Conservation (phyloP, 2,113 vertebrate genomes). For the Romanogobio albipinnatus region DNA sequence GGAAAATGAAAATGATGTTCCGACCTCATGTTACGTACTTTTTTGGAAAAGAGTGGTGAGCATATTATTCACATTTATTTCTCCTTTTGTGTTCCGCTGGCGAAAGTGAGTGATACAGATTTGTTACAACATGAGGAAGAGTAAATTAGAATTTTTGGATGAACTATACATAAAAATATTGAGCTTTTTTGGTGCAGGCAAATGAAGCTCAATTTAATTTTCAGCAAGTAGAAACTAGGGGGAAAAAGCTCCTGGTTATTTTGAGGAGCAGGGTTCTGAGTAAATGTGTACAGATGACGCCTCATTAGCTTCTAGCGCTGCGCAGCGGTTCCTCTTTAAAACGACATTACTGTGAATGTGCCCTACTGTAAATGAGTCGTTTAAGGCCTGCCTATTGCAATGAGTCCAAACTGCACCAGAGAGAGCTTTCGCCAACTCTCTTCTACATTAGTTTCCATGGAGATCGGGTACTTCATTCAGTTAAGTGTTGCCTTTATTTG, state of each 20-base stretch:
- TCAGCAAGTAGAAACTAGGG: conserved; percentile 5
- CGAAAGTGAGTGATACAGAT: not conserved
- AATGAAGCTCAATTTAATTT: conserved; percentile 43
- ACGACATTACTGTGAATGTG: conserved; percentile 42
- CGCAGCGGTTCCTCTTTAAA: conserved; percentile 53
- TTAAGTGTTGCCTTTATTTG: conserved; percentile 23
- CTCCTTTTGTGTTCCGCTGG: not conserved
- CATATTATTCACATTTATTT: not conserved
- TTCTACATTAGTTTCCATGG: conserved; percentile 47
- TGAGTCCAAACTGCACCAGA: conserved; percentile 1
- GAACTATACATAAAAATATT: not conserved
- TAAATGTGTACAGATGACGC: conserved; percentile 51
- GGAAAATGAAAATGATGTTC: not conserved
- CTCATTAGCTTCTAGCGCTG: conserved; percentile 49
- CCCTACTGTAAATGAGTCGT: conserved; percentile 50
- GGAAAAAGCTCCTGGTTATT: conserved; percentile 26
- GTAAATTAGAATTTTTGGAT: not conserved
- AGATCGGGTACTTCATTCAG: conserved; percentile 21
- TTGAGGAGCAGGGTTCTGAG: conserved; percentile 38
- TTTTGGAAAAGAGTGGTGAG: not conserved
- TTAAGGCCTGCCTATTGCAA: conserved; percentile 30
- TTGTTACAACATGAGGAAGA: not conserved
- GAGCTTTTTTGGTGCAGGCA: not conserved
- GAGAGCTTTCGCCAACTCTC: conserved; percentile 1
- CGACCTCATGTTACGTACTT: not conserved